A percentile compares a stretch with the other conserved stretches of the same genome.
Evolutionary conservation across 2,113 vertebrate species (phyloP).

Genomic region (Pipa parva): DNA sequence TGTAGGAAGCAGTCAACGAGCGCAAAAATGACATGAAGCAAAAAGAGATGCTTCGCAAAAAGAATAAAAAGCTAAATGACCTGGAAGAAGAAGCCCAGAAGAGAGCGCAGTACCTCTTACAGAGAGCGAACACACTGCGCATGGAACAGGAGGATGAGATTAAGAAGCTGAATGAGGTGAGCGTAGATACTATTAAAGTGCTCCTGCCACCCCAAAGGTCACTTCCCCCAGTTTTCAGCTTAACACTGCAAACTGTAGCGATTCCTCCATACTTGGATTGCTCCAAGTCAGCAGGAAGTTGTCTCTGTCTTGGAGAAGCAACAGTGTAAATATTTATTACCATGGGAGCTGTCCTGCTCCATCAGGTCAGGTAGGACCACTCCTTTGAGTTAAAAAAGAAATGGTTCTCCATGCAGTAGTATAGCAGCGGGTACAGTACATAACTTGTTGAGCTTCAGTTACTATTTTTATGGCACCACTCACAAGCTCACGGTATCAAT

Average conservation of each 20-base stretch:
- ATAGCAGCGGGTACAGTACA: too few species aligned
- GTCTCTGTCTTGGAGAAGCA: too few species aligned
- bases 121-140: conserved; percentile 61
- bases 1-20: conserved; percentile 60
- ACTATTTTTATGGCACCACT: too few species aligned
- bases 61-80: conserved; percentile 63
- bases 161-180: conserved; percentile 73
- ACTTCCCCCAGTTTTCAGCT: background rate
- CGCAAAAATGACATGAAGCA: conserved; percentile 64
- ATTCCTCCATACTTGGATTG: background rate
- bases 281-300: too few species aligned
- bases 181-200: fast-evolving
- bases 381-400: too few species aligned
- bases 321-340: too few species aligned
- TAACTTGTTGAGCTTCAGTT: too few species aligned
- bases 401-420: too few species aligned
- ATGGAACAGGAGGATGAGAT: conserved; percentile 85
- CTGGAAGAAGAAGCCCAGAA: conserved; percentile 69
- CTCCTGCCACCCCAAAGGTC: background rate
- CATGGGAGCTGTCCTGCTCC: too few species aligned
- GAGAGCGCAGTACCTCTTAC: conserved; percentile 61
- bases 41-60: conserved; percentile 56
- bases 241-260: too few species aligned
- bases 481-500: too few species aligned
- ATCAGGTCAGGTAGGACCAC: too few species aligned